These are phyloP conservation scores for Pachyseris speciosa DNA, from an alignment of 64 coral and sea anemone genomes.

Conservation along the genomic window DNA sequence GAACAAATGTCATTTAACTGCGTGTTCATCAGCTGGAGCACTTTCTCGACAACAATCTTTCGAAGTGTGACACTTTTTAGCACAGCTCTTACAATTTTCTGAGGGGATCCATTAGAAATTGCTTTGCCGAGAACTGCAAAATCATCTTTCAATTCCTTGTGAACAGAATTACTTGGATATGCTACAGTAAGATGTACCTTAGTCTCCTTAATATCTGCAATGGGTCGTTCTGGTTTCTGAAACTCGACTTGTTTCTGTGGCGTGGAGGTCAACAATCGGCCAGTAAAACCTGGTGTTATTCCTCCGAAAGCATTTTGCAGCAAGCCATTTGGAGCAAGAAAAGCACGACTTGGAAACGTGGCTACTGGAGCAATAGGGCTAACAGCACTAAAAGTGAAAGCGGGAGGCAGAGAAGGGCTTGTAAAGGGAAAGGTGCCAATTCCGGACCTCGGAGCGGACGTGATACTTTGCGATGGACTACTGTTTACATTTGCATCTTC, in stretches of 20 bases:
- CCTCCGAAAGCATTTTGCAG: neutral
- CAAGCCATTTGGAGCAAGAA: neutral
- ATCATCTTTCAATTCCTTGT: slow-evolving; percentile 40
- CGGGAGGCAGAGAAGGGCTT: slow-evolving; percentile 2
- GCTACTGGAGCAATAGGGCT: neutral
- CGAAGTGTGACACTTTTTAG: slow-evolving; percentile 52
- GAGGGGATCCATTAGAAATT: slow-evolving; percentile 47
- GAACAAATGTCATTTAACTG: slow-evolving; percentile 76
- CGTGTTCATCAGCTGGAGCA: slow-evolving; percentile 38
- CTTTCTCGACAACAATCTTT: slow-evolving; percentile 64
- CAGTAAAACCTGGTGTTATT: neutral
- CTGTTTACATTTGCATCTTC: neutral
- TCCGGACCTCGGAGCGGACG: neutral
- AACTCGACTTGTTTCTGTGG: neutral
- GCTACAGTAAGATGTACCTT: slow-evolving; percentile 40
- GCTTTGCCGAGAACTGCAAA: slow-evolving; percentile 70
- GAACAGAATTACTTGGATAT: slow-evolving; percentile 68
- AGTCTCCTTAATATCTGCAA: neutral
- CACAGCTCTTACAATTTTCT: slow-evolving; percentile 58
- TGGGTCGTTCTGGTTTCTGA: neutral
- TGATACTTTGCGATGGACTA: neutral
- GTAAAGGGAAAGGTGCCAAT: neutral
- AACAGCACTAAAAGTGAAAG: neutral
- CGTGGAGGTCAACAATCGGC: neutral
- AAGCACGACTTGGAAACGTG: neutral